phyloP scores from a whole-genome alignment of 2,113 vertebrate species.

The Strix uralensis region DNA sequence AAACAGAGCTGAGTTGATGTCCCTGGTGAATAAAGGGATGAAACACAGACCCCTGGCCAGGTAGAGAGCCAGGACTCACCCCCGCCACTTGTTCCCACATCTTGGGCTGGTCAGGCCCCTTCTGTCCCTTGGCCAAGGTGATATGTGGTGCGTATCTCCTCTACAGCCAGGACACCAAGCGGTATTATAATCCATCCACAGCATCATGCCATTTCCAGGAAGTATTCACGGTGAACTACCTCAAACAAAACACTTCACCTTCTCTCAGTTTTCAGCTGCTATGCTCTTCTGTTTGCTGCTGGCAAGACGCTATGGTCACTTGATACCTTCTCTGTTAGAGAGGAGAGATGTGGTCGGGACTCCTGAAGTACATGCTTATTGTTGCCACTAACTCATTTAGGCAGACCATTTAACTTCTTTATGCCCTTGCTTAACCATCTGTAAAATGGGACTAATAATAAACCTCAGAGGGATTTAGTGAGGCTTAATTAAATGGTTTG shows the following conservation, averaged over 20 bases:
- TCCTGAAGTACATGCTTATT: background rate
- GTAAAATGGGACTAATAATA: slow-evolving; percentile 67
- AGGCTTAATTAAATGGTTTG: slow-evolving; percentile 69
- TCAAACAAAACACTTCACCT: background rate
- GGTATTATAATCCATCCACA: rapidly evolving
- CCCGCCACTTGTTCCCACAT: background rate
- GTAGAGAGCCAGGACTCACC: background rate
- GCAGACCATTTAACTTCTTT: slow-evolving; percentile 66
- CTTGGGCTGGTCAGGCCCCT: background rate
- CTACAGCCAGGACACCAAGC: background rate
- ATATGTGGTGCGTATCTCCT: background rate
- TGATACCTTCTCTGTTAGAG: background rate
- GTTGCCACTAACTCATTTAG: slow-evolving; percentile 59
- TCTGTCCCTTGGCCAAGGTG: background rate
- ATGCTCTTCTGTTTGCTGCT: background rate
- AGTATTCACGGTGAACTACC: background rate
- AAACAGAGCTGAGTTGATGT: background rate
- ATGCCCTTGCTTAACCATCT: slow-evolving; percentile 66
- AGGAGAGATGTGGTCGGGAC: background rate
- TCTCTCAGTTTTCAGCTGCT: background rate
- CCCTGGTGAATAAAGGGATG: background rate
- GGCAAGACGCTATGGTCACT: background rate
- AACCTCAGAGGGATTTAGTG: slow-evolving; percentile 59
- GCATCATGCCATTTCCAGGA: background rate
- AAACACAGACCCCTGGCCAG: background rate